Evolutionary conservation across 1,140 invertebrate species (phyloP), one percentile per base, ranked within the genome.

Genomic region (Papilio xuthus): DNA sequence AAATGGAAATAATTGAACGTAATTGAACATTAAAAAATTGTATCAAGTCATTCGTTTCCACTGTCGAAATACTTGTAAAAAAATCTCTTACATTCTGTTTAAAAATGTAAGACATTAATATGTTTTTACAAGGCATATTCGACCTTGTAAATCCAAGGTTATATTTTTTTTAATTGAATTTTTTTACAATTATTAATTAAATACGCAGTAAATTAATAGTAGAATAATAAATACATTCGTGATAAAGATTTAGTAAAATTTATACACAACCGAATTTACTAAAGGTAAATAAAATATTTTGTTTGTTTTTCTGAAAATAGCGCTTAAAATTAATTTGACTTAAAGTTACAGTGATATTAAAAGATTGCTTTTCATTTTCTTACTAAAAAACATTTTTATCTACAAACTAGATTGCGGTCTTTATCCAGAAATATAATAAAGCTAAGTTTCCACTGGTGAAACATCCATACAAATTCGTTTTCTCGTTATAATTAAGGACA

Each of bases 241-340:
- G 23, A 60, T 60, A 60, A 26, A 60, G 4, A 47, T 73, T 75
- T 75, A 75, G 47, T 75, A 75, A 76, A 37, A 63, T 76, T 76
- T 63, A 60, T 80, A 83, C 85, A 88, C 85, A 88, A 88, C 86
- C 86, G 42, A 88, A 85, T 60, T 76, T 53, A n/a, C 32, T 42
- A 50, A 53, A 53, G 26, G 18, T 44, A 74, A 74, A 47, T 50
- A 50, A 44, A 32, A 74, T 76, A 41, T 9, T 41, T 41, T 41
- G 10, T 41, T 15, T 18, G 12, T 60, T 53, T n/a, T n/a, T 60
- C 23, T 53, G n/a, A 20, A 20, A 53, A 53, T 9, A 76, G n/a
- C 53, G 28, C 74, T 82, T 80, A 87, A 86, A 84, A 82, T 63
- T 85, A 88, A 86, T 85, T 88, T 88, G 86, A 88, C 86, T 60